phyloP scores from a whole-genome alignment of 1,140 invertebrate species.

The Drosophila orosa region DNA sequence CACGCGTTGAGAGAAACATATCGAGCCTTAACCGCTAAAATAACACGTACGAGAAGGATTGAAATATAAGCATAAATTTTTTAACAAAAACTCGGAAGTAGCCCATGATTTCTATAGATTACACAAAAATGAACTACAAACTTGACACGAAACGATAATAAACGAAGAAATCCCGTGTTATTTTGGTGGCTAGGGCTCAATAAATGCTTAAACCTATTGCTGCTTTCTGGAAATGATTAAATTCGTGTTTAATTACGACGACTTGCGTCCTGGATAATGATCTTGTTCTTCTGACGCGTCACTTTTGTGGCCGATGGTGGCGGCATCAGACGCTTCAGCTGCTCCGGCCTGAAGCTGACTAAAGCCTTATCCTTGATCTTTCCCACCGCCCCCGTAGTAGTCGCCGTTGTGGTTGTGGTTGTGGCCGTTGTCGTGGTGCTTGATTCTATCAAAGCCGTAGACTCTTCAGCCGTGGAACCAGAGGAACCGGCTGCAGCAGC shows the following conservation, averaged over 20 bases:
- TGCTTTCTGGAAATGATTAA: constrained; percentile 31
- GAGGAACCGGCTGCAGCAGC: constrained; percentile 68
- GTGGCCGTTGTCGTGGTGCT: constrained; percentile 60
- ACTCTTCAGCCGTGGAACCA: constrained; percentile 64
- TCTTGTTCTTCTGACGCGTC: constrained; percentile 90
- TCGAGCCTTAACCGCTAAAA: constrained; percentile 9
- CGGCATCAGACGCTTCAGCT: constrained; percentile 86
- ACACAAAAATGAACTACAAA: neutral
- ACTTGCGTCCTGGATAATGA: constrained; percentile 88
- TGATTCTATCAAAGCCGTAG: constrained; percentile 66
- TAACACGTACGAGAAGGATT: neutral
- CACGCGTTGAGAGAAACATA: neutral
- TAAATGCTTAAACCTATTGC: neutral
- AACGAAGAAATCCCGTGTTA: neutral
- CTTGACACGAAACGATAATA: neutral
- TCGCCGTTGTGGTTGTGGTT: constrained; percentile 50
- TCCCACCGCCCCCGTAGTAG: constrained; percentile 44
- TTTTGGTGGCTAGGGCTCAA: neutral
- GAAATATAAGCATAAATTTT: too few species aligned
- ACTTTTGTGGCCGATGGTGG: constrained; percentile 88
- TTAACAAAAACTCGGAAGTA: neutral
- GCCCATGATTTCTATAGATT: neutral
- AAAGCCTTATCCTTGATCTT: constrained; percentile 53
- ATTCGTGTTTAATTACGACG: constrained; percentile 75
- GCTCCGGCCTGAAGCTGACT: constrained; percentile 86